Evolutionary conservation across 2,797 vertebrate genomes (phyloP).

Genomic region (Coregonus sp.): DNA sequence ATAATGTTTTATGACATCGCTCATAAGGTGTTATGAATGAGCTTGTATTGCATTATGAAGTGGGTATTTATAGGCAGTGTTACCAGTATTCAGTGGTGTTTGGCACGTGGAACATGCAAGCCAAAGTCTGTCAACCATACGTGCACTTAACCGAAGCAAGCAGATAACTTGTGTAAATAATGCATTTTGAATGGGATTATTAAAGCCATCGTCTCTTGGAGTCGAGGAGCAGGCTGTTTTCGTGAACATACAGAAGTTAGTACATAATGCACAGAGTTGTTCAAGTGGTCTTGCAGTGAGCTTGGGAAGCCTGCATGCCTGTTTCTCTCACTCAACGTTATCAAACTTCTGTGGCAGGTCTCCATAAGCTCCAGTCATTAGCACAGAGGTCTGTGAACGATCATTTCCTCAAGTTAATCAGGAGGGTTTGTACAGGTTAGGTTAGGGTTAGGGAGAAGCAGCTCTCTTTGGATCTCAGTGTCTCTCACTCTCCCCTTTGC

Average conservation of each 20-base stretch:
- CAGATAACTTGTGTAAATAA: not conserved
- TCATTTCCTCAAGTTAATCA: slow-evolving; percentile 25
- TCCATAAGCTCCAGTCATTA: slow-evolving; percentile 34
- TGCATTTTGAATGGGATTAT: not conserved
- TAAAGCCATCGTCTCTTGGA: not conserved
- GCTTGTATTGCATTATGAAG: no score
- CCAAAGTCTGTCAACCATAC: not conserved
- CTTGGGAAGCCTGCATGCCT: not conserved
- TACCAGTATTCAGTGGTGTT: no score
- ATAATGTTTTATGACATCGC: no score
- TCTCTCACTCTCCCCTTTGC: not conserved
- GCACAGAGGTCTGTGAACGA: slow-evolving; percentile 42
- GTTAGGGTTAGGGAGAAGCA: slow-evolving; percentile 15
- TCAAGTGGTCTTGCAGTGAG: not conserved
- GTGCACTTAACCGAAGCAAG: not conserved
- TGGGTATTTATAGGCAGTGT: not conserved
- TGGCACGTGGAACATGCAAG: no score
- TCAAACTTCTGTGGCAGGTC: slow-evolving; percentile 28
- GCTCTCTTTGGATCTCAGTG: slow-evolving; percentile 27
- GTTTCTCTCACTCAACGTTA: slow-evolving; percentile 9
- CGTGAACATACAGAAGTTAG: not conserved
- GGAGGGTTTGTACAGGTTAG: slow-evolving; percentile 10
- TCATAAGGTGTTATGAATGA: no score
- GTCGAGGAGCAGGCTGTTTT: not conserved
- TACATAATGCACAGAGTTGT: no score